Conservation (phyloP, 2,888 invertebrate species). For the Zygogramma bicolorata region DNA sequence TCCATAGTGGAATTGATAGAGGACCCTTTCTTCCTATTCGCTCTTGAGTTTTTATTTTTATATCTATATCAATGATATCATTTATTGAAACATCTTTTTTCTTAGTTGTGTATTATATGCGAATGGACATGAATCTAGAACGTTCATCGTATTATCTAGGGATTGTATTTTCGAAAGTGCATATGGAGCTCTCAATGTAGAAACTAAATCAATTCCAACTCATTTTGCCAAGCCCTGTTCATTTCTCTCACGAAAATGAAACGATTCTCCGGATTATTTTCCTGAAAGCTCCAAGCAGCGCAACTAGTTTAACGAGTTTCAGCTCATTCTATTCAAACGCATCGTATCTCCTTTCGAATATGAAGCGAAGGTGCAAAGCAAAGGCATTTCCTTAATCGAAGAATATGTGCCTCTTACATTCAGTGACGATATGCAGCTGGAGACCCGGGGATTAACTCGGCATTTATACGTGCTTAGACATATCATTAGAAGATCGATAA, state of each 20-base stretch:
- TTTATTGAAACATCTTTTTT: too few relatives aligned
- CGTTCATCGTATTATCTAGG: too few relatives aligned
- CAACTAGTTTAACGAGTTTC: background rate
- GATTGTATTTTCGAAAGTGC: too few relatives aligned
- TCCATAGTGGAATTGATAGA: too few relatives aligned
- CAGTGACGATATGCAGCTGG: conserved; percentile 49
- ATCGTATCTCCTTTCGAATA: background rate
- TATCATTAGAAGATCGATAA: conserved; percentile 54
- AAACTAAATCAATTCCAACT: background rate
- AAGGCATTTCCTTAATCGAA: conserved; percentile 8
- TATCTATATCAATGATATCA: too few relatives aligned
- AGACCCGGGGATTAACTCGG: conserved; percentile 49
- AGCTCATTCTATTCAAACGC: background rate
- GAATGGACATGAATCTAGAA: too few relatives aligned
- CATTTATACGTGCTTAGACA: conserved; percentile 55
- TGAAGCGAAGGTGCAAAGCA: background rate
- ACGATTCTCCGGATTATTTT: background rate
- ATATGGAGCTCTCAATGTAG: too few relatives aligned
- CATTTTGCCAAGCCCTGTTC: background rate
- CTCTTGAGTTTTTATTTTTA: too few relatives aligned
- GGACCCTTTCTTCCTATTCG: too few relatives aligned
- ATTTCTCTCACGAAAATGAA: background rate
- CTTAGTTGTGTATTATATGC: too few relatives aligned
- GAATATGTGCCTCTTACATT: background rate
- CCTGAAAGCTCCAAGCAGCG: background rate